Evolutionary conservation across 2,888 invertebrate genomes (phyloP), one percentile per base, ranked within the genome.

Genomic region (Creontiades dilutus): DNA sequence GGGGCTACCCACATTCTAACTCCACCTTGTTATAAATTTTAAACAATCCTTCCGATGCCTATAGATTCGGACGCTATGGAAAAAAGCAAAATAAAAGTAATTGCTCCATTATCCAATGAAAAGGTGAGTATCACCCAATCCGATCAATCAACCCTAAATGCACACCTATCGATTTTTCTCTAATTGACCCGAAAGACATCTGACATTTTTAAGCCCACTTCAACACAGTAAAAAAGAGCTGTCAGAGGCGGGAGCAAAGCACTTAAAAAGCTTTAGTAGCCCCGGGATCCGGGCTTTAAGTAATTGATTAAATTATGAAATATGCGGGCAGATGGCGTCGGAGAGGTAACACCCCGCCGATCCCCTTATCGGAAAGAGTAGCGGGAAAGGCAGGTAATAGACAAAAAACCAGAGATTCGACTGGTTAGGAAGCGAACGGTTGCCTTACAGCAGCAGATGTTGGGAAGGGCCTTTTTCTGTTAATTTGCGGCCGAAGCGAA

Each of bases 401-500:
- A 78, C 46, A 78, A 78, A 78, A 78, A 78, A 11, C 28, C 37
- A 46, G 78, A 78, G 78, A 46, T 68, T 46, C 47, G 78, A 46
- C 37, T 11, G 37, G 78, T 37, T 78, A 78, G 46, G 78, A 78
- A 46, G 75, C 75, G 13, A 46, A 23, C 68, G 23, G 23, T 9
- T 12, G 14, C 16, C 16, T 37, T 85, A 27, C 11, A 28, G 85
- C 12, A 55, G 68, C 86, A 75, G 86, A 76, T 86, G 86, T 75
- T 86, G 76, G 57, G n/a, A 57, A n/a, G 57, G 68, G 27, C 76
- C 23, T 76, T 85, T 55, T 57, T 55, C 37, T 55, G 86, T 86
- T 86, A 86, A 86, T 86, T 86, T 76, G 86, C 68, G 68, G 76
- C 75, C n/a, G 48, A 47, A 48, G 76, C 46, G 75, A 86, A 46